These are phyloP conservation scores for Polyodon spathula DNA, from an alignment of 2,113 vertebrate species.

Conservation along the genomic window DNA sequence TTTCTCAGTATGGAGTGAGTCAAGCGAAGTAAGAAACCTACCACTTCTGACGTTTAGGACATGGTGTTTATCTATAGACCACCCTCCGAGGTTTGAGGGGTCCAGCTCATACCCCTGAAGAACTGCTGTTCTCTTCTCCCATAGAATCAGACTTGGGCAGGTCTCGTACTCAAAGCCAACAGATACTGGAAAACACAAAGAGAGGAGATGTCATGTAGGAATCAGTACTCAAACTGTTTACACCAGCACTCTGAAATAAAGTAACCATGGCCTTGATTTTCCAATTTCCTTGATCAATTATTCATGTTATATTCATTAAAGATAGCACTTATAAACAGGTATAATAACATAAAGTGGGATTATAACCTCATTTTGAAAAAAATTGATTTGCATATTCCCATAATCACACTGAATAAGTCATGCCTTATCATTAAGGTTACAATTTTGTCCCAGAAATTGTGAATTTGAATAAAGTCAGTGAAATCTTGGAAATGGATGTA, in stretches of 20 bases:
- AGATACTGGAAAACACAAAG: constrained; percentile 64
- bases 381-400: no score
- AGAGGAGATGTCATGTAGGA: neutral
- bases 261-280: no score
- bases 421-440: no score
- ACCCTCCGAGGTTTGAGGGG: constrained; percentile 86
- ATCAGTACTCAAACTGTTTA: neutral
- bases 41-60: constrained; percentile 87
- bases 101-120: constrained; percentile 94
- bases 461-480: no score
- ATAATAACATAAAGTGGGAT: no score
- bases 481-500: no score
- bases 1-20: neutral
- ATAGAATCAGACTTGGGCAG: constrained; percentile 86
- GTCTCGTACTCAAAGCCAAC: constrained; percentile 98
- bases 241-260: neutral
- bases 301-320: no score
- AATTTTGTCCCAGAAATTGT: no score
- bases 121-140: constrained; percentile 89
- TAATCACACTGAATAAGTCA: no score
- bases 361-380: no score
- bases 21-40: constrained; percentile 39
- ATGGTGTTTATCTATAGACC: constrained; percentile 95
- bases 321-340: no score
- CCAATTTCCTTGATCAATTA: no score